Conservation (phyloP, 2,888 invertebrate species). For the Himalopsyche anomala region DNA sequence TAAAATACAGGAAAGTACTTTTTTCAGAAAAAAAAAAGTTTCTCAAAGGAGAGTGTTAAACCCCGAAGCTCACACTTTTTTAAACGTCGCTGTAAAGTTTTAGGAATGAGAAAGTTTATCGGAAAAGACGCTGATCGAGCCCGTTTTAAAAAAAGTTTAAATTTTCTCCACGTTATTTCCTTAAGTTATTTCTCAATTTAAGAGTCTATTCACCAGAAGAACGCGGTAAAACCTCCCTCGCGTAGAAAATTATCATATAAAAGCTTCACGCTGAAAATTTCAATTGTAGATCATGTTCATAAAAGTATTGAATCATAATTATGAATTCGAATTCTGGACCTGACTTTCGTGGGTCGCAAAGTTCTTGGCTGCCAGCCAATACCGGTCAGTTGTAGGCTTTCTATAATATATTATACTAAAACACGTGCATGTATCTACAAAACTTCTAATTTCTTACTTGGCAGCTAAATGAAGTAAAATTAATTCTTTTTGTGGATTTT, state of each 20-base stretch:
- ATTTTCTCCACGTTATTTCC: slow-evolving; percentile 21
- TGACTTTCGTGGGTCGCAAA: slow-evolving; percentile 3
- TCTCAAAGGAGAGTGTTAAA: slow-evolving; percentile 16
- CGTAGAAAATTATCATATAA: too few relatives aligned
- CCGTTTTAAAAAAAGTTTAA: slow-evolving; percentile 29
- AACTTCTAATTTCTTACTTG: background rate
- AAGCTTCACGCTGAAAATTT: background rate
- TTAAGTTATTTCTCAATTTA: slow-evolving; percentile 24
- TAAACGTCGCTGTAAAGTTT: slow-evolving; percentile 31
- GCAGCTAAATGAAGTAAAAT: slow-evolving; percentile 7
- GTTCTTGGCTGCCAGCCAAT: background rate
- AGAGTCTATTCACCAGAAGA: slow-evolving; percentile 11
- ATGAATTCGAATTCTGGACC: background rate
- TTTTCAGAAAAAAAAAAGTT: background rate
- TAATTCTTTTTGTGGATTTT: background rate
- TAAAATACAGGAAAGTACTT: slow-evolving; percentile 14
- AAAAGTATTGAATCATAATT: background rate
- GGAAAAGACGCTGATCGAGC: slow-evolving; percentile 13
- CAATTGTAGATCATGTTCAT: background rate
- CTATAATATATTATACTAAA: background rate
- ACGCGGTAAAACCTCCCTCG: too few relatives aligned
- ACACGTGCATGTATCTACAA: background rate
- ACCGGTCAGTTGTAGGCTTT: background rate
- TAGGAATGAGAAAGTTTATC: slow-evolving; percentile 29
- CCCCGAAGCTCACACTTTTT: slow-evolving; percentile 34